Base-by-base conservation (phyloP, 2,113 vertebrate genomes). In the Ctenodactylus gundi region DNA sequence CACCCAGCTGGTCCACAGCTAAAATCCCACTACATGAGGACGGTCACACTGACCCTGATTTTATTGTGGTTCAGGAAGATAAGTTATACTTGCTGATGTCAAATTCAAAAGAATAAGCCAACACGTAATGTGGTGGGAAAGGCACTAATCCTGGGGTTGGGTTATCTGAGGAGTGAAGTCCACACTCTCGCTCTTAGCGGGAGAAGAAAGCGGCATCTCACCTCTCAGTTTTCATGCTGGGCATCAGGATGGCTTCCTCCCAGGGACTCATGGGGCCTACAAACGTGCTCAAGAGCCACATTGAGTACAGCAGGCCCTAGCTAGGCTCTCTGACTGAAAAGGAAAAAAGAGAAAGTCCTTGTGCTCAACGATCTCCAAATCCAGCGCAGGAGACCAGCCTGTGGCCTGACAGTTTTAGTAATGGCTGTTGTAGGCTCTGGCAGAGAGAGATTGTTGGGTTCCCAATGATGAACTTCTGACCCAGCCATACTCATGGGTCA, bases 101-200 rank as follows among this genome's bases (percentile, higher is more conserved):
- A 67, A 88, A 68, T 78, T 51, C 78, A 95, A 94, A 72, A 68
- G 41, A 34, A 51, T 51, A 83, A 80, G 49, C 3, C 36, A 44
- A n/a, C 15, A 51, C 12, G 14, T 41, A 46, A 36, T 9, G 0
- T 4, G 27, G 15, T 64, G 25, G 91, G 49, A 49, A 7, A 0
- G 8, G 46, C 60, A 58, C 4, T 27, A 23, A 76, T n/a, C 60
- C 27, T 51, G 4, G 58, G 41, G 41, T 51, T 67, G 3, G 25
- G 31, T 55, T 21, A 31, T 34, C 41, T 62, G 29, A 39, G 18
- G 36, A 88, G 29, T 21, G 21, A 84, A 49, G 29, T 20, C 29
- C 44, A 75, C 36, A 39, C 41, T 60, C 27, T 72, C 23, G 25
- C 29, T 83, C 46, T 14, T 27, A 21, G 3, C 3, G 3, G 9